These are phyloP conservation scores for Syrmaticus mikado DNA, from an alignment of 2,113 vertebrate species.

Conservation along the genomic window DNA sequence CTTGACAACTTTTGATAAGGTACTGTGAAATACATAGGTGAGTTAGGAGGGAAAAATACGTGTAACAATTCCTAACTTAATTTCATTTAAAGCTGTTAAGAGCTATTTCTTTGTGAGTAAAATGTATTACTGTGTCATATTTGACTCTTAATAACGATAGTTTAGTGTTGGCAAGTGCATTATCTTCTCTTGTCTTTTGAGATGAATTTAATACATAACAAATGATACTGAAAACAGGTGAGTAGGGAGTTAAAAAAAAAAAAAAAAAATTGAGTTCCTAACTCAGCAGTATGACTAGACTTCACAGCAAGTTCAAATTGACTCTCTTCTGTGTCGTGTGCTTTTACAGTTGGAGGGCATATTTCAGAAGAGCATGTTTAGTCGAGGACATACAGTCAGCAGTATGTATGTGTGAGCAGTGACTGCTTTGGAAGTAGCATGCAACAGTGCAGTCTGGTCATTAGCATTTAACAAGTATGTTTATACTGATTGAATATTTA, in stretches of 20 bases:
- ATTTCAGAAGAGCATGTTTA: neutral
- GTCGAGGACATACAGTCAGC: neutral
- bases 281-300: neutral
- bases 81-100: neutral
- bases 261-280: too few relatives aligned
- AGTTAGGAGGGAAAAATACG: neutral
- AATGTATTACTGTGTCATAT: neutral
- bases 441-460: neutral
- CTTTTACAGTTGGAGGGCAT: neutral
- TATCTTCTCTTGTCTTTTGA: neutral
- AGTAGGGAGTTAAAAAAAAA: neutral
- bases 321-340: neutral
- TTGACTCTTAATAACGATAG: neutral
- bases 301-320: neutral
- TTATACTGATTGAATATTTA: neutral
- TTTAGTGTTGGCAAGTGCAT: neutral
- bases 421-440: neutral
- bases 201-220: neutral
- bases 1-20: fast-evolving
- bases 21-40: neutral
- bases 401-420: neutral
- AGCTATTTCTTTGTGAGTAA: neutral
- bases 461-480: neutral
- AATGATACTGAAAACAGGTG: neutral
- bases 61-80: neutral